Evolutionary conservation across 2,888 invertebrate genomes (phyloP), one percentile per base, ranked within the genome.

Genomic region (Endomychus coccineus): DNA sequence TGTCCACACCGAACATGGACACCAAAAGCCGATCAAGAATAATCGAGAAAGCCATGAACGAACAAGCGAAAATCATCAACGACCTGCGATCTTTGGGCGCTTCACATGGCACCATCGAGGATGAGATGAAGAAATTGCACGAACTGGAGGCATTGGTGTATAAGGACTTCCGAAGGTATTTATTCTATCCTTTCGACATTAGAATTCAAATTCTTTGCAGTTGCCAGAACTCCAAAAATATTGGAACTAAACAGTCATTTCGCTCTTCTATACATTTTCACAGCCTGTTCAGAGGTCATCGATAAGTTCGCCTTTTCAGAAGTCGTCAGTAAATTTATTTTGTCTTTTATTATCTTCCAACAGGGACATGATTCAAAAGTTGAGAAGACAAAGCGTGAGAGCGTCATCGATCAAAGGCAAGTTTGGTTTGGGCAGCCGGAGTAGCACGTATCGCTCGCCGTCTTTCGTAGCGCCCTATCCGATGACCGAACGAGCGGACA

Each of bases 41-140:
- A 43, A 88, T 95, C 53, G 95, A 96, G 67, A 86, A 88, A 59
- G 94, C 94, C 69, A 94, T 98, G 91, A 91, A 90, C 58, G 95
- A 96, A 62, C 94, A 96, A 63, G 86, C 94, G 7, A 90, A 90
- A 69, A 85, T 92, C 36, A 92, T 97, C 43, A 91, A 89, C 61
- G 95, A 95, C 65, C 69, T 97, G 46, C 30, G 39, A 13, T 81
- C 85, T 3, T 69, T 89, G 25, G 92, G 94, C 0, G 94, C 94
- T 16, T 86, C 86, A 13, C 85, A 88, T 54, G 78, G 82, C 27
- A 91, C 90, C 2, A 86, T 98, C 36, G 92, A 96, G 53, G 80
- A 85, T 52, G 96, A 97, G 70, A 80, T 91, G 71, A 81, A 87
- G 53, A 75, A 92, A 41, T 69, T 98, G 36, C 88, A 94, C 47